Evolutionary conservation across 1,140 invertebrate genomes (phyloP).

Genomic region (Archegozetes longisetosus): DNA sequence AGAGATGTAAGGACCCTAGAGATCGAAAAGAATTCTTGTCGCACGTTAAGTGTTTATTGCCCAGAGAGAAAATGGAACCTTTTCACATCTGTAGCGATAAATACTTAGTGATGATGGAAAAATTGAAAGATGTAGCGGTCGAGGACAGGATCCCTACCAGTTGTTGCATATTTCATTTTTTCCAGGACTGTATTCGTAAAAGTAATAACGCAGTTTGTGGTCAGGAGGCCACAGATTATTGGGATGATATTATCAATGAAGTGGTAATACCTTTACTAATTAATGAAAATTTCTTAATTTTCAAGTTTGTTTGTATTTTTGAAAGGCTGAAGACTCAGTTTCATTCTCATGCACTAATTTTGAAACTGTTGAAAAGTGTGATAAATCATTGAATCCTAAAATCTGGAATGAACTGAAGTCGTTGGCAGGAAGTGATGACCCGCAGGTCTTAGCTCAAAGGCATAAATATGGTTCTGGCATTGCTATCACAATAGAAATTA

Average conservation of each 20-base stretch:
- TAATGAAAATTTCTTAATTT: background rate
- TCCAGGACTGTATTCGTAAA: background rate
- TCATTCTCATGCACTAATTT: background rate
- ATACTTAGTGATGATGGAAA: background rate
- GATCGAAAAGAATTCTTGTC: background rate
- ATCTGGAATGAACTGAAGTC: background rate
- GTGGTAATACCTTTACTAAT: background rate
- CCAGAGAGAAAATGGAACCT: background rate
- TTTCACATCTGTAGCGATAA: slow-evolving; percentile 1
- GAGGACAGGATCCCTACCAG: background rate
- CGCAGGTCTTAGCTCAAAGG: background rate
- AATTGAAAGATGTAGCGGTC: background rate
- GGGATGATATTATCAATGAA: background rate
- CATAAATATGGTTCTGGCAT: background rate
- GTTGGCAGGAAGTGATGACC: background rate
- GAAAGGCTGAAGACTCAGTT: background rate
- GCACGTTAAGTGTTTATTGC: background rate
- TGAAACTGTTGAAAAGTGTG: background rate
- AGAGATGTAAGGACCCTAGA: background rate
- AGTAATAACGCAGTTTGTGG: background rate
- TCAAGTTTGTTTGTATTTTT: background rate
- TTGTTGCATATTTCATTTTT: background rate
- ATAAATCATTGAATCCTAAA: background rate
- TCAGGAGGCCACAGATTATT: background rate
- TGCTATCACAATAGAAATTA: background rate